These are phyloP conservation scores for Mycteria americana DNA, from an alignment of 2,797 vertebrate species.

Conservation along the genomic window DNA sequence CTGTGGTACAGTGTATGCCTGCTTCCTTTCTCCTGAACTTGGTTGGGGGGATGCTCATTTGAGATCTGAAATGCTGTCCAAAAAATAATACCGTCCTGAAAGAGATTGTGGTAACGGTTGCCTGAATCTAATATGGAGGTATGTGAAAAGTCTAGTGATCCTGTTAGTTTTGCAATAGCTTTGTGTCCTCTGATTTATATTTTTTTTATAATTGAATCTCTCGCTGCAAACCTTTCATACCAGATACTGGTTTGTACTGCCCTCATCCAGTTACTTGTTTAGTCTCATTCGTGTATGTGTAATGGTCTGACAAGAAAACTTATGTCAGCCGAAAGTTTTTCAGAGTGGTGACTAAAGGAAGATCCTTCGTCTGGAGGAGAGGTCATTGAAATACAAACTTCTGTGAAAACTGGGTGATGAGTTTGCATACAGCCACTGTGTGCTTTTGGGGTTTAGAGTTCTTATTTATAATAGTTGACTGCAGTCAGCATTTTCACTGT, in stretches of 20 bases:
- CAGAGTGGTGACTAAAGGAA: not conserved
- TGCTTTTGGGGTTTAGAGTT: not conserved
- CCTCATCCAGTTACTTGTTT: not conserved
- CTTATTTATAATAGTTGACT: not conserved
- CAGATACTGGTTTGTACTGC: not conserved
- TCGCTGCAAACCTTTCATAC: not conserved
- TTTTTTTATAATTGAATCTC: not conserved
- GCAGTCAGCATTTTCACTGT: not conserved
- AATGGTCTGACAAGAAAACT: not conserved
- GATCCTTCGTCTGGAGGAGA: not conserved
- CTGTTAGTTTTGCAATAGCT: not conserved
- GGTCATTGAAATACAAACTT: not conserved
- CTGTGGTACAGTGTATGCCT: not conserved
- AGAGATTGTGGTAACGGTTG: not conserved
- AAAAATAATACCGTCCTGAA: not conserved
- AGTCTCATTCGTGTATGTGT: accelerated
- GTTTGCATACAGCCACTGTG: not conserved
- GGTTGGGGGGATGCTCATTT: not conserved
- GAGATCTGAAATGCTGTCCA: not conserved
- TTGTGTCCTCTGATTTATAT: not conserved
- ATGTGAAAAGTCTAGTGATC: not conserved
- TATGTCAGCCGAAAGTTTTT: not conserved
- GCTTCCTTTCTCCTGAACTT: not conserved
- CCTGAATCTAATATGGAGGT: not conserved
- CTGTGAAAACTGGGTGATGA: not conserved